Evolutionary conservation across 1,140 invertebrate species (phyloP).

Genomic region (Leptonema lineaticorne): DNA sequence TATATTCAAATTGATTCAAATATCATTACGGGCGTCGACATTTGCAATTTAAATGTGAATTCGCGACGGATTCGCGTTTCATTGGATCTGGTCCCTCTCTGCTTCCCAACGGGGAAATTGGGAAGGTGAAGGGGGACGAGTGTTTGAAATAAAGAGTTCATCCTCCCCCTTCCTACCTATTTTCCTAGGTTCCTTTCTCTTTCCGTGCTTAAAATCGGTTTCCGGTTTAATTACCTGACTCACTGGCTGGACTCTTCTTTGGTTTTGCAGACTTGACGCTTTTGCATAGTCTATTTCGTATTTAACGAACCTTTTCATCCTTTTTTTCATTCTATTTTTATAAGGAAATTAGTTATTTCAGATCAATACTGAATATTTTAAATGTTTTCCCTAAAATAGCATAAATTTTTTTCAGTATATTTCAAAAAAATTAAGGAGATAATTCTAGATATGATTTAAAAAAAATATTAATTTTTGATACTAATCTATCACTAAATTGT

Average conservation of each 20-base stretch:
- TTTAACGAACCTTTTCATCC: slow-evolving; percentile 6
- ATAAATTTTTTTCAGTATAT: too few species aligned
- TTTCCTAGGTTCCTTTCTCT: not conserved
- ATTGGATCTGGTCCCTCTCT: not conserved
- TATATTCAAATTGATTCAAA: slow-evolving; percentile 30
- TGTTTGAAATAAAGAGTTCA: slow-evolving; percentile 2
- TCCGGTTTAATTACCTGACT: slow-evolving; percentile 23
- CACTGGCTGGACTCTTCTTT: not conserved
- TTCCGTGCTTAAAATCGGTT: not conserved
- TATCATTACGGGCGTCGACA: slow-evolving; percentile 17
- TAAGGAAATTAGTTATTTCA: too few species aligned
- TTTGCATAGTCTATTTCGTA: not conserved
- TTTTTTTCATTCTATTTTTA: too few species aligned
- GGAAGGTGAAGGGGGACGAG: not conserved
- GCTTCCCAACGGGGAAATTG: not conserved
- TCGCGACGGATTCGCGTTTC: slow-evolving; percentile 21
- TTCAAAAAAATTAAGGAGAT: too few species aligned
- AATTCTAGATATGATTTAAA: too few species aligned
- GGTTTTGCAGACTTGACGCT: not conserved
- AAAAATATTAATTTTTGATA: too few species aligned
- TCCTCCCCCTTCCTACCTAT: not conserved
- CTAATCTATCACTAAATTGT: too few species aligned
- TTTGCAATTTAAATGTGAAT: slow-evolving; percentile 22
- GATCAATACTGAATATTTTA: too few species aligned
- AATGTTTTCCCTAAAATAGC: too few species aligned